phyloP scores from a whole-genome alignment of 2,797 vertebrate genomes.

The Lagodon rhomboides region DNA sequence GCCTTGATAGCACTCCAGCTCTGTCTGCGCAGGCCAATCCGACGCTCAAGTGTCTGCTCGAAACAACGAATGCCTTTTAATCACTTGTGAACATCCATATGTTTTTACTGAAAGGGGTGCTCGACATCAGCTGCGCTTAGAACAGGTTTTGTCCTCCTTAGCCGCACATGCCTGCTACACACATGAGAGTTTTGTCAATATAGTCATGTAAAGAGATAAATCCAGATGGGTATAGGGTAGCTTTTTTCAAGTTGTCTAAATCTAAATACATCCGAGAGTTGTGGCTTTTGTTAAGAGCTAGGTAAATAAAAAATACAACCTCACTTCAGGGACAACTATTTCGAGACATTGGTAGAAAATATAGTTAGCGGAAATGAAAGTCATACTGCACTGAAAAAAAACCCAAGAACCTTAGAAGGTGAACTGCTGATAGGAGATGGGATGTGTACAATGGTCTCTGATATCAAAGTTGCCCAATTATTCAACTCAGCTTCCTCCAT shows the following conservation, averaged over 20 bases:
- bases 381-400: not conserved
- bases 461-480: not conserved
- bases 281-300: not conserved
- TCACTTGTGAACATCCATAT: conserved; percentile 57
- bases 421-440: not conserved
- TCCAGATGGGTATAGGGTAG: not conserved
- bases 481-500: too few species aligned
- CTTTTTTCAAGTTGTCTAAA: not conserved
- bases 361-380: not conserved
- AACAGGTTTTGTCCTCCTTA: not conserved
- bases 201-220: not conserved
- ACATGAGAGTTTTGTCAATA: not conserved
- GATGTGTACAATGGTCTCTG: not conserved
- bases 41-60: conserved; percentile 54
- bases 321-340: not conserved
- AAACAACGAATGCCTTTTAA: conserved; percentile 56
- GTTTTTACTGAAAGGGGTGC: conserved; percentile 37
- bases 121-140: not conserved
- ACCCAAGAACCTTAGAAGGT: too few species aligned
- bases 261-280: not conserved
- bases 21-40: conserved; percentile 34
- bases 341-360: not conserved
- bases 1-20: conserved; percentile 40
- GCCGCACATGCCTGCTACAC: conserved; percentile 2
- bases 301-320: not conserved